A percentile compares a stretch with the other conserved stretches of the same genome.
These are phyloP conservation scores for Ceratosolen solmsi DNA, from an alignment of 1,140 invertebrate species.

Conservation along the genomic window DNA sequence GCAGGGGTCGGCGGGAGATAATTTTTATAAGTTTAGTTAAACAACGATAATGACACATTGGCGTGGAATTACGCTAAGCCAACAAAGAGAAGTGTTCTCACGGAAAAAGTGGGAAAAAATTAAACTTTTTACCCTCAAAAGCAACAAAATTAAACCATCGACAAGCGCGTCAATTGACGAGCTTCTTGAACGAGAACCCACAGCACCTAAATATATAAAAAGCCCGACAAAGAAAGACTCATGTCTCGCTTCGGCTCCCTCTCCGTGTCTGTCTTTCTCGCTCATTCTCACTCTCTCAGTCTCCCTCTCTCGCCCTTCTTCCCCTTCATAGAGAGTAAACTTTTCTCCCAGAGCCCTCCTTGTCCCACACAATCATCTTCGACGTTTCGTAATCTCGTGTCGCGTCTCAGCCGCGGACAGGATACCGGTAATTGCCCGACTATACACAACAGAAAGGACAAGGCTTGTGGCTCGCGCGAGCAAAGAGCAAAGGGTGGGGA, in stretches of 20 bases:
- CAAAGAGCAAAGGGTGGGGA: background rate
- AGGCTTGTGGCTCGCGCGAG: background rate
- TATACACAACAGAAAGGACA: background rate
- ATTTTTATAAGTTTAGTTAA: constrained; percentile 4
- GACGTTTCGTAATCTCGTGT: constrained; percentile 40
- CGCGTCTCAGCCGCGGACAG: constrained; percentile 13
- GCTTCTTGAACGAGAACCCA: constrained; percentile 9
- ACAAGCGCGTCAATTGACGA: constrained; percentile 45
- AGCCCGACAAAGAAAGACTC: constrained; percentile 21
- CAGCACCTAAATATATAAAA: constrained; percentile 24
- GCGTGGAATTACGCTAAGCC: background rate
- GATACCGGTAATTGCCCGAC: constrained; percentile 41
- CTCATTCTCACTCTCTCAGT: background rate
- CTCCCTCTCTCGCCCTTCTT: background rate
- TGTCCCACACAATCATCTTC: constrained; percentile 15
- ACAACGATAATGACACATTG: background rate
- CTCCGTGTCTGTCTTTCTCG: background rate
- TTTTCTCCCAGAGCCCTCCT: background rate
- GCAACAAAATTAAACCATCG: constrained; percentile 46
- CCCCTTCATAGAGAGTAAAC: background rate
- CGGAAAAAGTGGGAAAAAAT: constrained; percentile 14
- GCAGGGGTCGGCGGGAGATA: no score
- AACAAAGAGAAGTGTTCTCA: constrained; percentile 16
- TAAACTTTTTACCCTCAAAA: constrained; percentile 28
- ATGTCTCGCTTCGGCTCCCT: background rate